Conservation (phyloP, 2,888 invertebrate genomes). For the Hemistola chrysoprasaria region DNA sequence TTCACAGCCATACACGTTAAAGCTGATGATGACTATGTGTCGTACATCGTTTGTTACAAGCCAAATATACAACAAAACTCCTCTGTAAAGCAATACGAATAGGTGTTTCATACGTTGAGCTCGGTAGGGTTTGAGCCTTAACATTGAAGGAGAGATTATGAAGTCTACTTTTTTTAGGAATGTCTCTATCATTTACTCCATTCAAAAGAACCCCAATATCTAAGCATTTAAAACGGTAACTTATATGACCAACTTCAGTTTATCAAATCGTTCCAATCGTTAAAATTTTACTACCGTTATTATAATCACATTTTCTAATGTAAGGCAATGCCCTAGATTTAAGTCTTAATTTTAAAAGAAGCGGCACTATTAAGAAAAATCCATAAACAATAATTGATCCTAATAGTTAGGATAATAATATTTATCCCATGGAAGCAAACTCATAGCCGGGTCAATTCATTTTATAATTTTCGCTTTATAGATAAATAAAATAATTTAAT, state of each 20-base stretch:
- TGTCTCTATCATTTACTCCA: no score
- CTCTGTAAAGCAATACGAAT: no score
- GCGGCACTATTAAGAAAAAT: constrained; percentile 42
- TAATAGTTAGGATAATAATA: constrained; percentile 19
- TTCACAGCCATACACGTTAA: constrained; percentile 56
- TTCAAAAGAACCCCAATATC: no score
- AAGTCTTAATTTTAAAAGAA: constrained; percentile 45
- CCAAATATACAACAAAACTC: constrained; percentile 27
- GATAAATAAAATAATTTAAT: constrained; percentile 57
- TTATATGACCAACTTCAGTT: no score
- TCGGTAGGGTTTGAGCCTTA: no score
- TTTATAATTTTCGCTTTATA: constrained; percentile 26
- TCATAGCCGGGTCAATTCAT: constrained; percentile 26
- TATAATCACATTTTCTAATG: constrained; percentile 4
- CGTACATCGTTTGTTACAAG: constrained; percentile 41
- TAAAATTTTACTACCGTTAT: constrained; percentile 5
- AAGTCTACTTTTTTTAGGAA: no score
- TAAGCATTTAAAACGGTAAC: no score
- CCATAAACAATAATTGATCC: constrained; percentile 24
- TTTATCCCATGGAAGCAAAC: constrained; percentile 8
- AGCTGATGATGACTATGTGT: constrained; percentile 40
- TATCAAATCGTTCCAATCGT: background rate
- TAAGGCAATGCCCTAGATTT: constrained; percentile 55
- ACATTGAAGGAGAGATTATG: no score
- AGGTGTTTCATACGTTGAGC: no score